Conservation (phyloP, 2,113 vertebrate genomes). For the Cettia cetti region DNA sequence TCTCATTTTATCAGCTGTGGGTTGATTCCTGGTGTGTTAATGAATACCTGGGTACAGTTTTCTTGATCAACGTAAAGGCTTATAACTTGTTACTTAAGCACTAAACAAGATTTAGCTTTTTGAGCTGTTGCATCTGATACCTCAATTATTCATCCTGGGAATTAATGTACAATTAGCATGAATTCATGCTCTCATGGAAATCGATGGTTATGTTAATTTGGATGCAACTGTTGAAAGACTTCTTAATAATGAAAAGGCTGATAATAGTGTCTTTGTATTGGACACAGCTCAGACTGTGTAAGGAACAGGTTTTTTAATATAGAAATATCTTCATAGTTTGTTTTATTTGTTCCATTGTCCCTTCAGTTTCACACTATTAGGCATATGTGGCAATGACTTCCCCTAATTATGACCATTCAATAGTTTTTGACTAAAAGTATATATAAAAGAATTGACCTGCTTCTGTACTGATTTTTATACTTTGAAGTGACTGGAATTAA, state of each 20-base stretch:
- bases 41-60: slow-evolving; percentile 68
- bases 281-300: slow-evolving; percentile 9
- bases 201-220: slow-evolving; percentile 65
- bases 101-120: slow-evolving; percentile 67
- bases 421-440: background rate
- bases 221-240: slow-evolving; percentile 38
- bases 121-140: slow-evolving; percentile 63
- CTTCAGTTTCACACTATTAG: background rate
- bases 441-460: background rate
- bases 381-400: background rate
- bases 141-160: slow-evolving; percentile 72
- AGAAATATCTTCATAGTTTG: slow-evolving; percentile 25
- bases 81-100: slow-evolving; percentile 62
- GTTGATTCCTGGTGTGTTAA: slow-evolving; percentile 65
- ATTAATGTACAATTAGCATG: slow-evolving; percentile 74
- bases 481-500: background rate
- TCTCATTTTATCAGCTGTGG: slow-evolving; percentile 61
- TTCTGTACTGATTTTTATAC: background rate
- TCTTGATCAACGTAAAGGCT: slow-evolving; percentile 67
- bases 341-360: slow-evolving; percentile 28
- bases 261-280: slow-evolving; percentile 60
- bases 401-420: background rate
- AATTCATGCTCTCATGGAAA: slow-evolving; percentile 62
- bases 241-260: slow-evolving; percentile 58
- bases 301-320: slow-evolving; percentile 12